Conservation (phyloP, 2,888 invertebrate species). For the Teinopalpus imperialis region DNA sequence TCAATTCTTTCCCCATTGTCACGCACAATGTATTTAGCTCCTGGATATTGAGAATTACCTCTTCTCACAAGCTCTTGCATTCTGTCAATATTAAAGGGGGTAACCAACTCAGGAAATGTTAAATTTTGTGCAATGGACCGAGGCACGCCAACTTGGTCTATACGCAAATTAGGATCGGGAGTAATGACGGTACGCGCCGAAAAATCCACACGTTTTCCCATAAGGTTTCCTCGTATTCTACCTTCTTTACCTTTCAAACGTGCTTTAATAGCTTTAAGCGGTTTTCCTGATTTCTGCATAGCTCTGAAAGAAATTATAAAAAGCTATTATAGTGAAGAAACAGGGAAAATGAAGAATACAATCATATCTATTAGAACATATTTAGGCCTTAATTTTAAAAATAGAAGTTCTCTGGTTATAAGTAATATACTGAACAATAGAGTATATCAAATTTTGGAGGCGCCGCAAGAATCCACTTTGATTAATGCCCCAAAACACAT, state of each 20-base stretch:
- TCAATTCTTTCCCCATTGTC: slow-evolving; percentile 99
- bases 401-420: no score
- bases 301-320: no score
- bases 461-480: no score
- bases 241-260: slow-evolving; percentile 99
- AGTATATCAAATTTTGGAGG: no score
- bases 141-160: slow-evolving; percentile 98
- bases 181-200: slow-evolving; percentile 99
- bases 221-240: slow-evolving; percentile 98
- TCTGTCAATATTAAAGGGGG: slow-evolving; percentile 99
- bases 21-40: slow-evolving; percentile 99
- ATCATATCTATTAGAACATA: no score
- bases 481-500: no score
- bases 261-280: slow-evolving; percentile 98
- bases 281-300: slow-evolving; percentile 99
- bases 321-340: no score
- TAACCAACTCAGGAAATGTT: slow-evolving; percentile 99
- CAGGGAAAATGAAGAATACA: no score
- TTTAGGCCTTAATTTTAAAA: no score
- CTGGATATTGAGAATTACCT: slow-evolving; percentile 99
- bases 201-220: slow-evolving; percentile 99
- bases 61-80: slow-evolving; percentile 95
- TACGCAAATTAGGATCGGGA: slow-evolving; percentile 96
- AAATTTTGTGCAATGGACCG: slow-evolving; percentile 99
- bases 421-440: no score